Evolutionary conservation across 92 coral and sea anemone genomes (phyloP), one percentile per base, ranked within the genome.

Genomic region (Umimayanthus kanabou): DNA sequence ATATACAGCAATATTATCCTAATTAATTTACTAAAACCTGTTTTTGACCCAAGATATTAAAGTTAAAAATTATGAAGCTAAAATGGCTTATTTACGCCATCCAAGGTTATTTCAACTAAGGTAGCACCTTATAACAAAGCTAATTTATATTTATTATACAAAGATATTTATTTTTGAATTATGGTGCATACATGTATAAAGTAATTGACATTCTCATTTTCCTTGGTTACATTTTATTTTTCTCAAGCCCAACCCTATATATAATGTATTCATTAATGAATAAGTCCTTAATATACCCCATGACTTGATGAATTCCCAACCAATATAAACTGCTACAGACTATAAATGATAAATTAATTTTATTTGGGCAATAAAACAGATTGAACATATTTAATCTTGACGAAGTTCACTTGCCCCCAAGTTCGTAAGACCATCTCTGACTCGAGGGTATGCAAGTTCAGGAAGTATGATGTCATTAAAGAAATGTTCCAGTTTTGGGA

Each of bases 361-460:
- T 42, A 76, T 43, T 76, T 76, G 30, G 57, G 80, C 57, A 22
- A 76, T 40, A 76, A 76, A 42, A 40, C 55, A 43, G 55, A 40
- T 40, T 15, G 80, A 40, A 40, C 13, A 43, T 76, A 76, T 76
- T 40, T 76, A 76, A 39, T 76, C 80, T 76, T 76, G 55, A 39
- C 80, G 57, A 20, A 39, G 80, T 42, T 72, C 78, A 67, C 23
- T 72, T 9, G 73, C 22, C 28, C 64, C 47, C 58, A 85, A 72
- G 39, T 80, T 67, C 30, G 78, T 55, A 72, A 80, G 64, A 66
- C 88, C 88, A 81, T 80, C 43, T 61, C 70, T 88, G 22, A 88
- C 79, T 18, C 88, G 71, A 45, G 90, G 74, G 79, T 88, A 88
- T 66, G 82, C 82, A 81, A 82, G 66, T 70, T 88, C 91, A 25